Percentiles rank a stretch among this genome's conserved stretches.
phyloP scores from a whole-genome alignment of 2,888 invertebrate genomes.

The Heliconius erato region DNA sequence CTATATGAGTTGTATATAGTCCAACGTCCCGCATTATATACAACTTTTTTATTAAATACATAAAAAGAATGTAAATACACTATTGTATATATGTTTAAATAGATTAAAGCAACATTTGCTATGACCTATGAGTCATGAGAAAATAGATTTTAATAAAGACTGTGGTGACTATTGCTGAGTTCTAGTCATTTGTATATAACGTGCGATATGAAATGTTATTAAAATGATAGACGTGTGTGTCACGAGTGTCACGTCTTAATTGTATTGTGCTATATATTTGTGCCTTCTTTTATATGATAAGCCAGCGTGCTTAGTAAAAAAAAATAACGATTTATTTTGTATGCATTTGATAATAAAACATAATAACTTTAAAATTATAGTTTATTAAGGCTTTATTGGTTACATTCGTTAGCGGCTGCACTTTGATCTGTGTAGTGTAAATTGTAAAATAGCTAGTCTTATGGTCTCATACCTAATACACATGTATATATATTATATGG shows the following conservation, averaged over 20 bases:
- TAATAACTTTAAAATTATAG: background rate
- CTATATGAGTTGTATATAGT: background rate
- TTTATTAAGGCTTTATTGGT: background rate
- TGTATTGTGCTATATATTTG: constrained; percentile 51
- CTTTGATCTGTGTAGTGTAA: background rate
- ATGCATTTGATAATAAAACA: background rate
- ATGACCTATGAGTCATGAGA: constrained; percentile 19
- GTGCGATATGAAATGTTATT: constrained; percentile 26
- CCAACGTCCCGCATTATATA: background rate
- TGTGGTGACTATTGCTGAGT: constrained; percentile 15
- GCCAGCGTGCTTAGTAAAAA: background rate
- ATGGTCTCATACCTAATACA: background rate
- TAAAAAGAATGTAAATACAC: background rate
- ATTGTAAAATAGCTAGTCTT: background rate
- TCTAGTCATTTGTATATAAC: constrained; percentile 7
- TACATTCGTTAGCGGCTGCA: background rate
- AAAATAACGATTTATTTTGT: background rate
- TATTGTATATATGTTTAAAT: background rate
- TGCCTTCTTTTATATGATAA: constrained; percentile 9
- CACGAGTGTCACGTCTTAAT: constrained; percentile 26
- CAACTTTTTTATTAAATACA: background rate
- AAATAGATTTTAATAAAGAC: constrained; percentile 12
- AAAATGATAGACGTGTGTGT: constrained; percentile 14
- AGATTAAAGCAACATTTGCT: background rate
- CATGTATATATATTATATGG: too few species aligned